These are phyloP conservation scores for Aegithalos caudatus DNA, from an alignment of 2,113 vertebrate species.

Conservation along the genomic window DNA sequence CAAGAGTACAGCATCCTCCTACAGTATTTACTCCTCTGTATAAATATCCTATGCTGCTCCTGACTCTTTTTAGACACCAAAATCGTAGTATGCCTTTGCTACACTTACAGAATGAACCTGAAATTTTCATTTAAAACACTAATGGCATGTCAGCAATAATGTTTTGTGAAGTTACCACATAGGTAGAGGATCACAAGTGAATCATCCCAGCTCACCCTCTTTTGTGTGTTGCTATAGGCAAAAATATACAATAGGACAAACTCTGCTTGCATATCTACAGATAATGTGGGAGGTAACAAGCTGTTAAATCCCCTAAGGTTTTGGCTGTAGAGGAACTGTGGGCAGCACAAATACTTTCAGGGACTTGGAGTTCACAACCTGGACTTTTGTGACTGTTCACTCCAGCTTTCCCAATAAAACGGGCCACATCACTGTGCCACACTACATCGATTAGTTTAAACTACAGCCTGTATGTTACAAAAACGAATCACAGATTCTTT, in stretches of 20 bases:
- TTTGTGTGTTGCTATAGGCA: background rate
- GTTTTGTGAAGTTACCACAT: background rate
- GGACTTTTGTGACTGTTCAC: background rate
- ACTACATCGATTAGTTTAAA: background rate
- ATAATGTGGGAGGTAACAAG: background rate
- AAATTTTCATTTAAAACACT: background rate
- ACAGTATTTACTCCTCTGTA: background rate
- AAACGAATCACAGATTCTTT: background rate
- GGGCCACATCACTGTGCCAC: background rate
- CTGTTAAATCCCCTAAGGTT: background rate
- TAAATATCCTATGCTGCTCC: background rate
- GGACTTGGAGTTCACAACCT: background rate
- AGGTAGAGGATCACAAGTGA: background rate
- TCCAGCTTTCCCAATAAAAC: background rate
- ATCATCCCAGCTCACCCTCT: background rate
- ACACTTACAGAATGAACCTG: background rate
- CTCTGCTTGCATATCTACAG: background rate
- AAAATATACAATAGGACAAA: background rate
- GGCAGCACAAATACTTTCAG: background rate
- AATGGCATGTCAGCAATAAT: background rate
- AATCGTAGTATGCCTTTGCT: background rate
- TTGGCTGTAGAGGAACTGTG: background rate
- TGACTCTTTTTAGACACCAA: background rate
- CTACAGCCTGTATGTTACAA: background rate
- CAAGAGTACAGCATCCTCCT: background rate